These are phyloP conservation scores for Malurus splendens DNA, from an alignment of 2,797 vertebrate species.

Conservation along the genomic window DNA sequence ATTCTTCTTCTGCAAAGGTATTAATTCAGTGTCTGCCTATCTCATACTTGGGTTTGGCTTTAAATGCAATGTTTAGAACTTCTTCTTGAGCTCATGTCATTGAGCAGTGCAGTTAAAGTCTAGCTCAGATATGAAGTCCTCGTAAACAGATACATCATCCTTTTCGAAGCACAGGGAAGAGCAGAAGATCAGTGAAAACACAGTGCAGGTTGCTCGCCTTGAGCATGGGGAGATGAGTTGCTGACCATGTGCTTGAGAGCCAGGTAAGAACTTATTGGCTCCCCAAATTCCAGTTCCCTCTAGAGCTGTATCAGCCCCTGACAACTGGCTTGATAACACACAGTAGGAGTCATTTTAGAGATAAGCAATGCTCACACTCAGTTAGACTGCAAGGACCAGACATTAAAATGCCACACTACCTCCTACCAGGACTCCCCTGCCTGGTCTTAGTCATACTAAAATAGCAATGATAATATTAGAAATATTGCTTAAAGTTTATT, in stretches of 20 bases:
- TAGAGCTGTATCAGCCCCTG: not conserved
- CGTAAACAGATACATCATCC: accelerated
- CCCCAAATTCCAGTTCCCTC: not conserved
- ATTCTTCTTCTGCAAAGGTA: not conserved
- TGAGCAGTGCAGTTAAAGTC: not conserved
- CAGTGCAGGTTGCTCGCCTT: not conserved
- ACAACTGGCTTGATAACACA: not conserved
- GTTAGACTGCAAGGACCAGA: not conserved
- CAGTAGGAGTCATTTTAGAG: not conserved
- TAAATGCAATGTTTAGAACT: not conserved
- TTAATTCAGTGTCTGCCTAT: not conserved
- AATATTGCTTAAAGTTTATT: slow-evolving; percentile 61
- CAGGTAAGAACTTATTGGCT: not conserved
- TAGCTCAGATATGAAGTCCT: not conserved
- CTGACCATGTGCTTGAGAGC: not conserved
- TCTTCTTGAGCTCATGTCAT: not conserved
- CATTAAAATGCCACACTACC: not conserved
- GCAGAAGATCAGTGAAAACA: not conserved
- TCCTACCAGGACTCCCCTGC: not conserved
- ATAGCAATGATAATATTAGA: slow-evolving; percentile 28
- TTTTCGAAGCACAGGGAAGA: not conserved
- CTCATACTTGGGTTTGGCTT: not conserved
- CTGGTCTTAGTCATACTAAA: slow-evolving; percentile 21
- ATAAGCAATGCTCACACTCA: not conserved
- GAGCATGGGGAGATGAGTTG: accelerated